Percentiles rank a stretch among this genome's conserved stretches.
These are phyloP conservation scores for Emys orbicularis DNA, from an alignment of 2,797 vertebrate species.

Conservation along the genomic window DNA sequence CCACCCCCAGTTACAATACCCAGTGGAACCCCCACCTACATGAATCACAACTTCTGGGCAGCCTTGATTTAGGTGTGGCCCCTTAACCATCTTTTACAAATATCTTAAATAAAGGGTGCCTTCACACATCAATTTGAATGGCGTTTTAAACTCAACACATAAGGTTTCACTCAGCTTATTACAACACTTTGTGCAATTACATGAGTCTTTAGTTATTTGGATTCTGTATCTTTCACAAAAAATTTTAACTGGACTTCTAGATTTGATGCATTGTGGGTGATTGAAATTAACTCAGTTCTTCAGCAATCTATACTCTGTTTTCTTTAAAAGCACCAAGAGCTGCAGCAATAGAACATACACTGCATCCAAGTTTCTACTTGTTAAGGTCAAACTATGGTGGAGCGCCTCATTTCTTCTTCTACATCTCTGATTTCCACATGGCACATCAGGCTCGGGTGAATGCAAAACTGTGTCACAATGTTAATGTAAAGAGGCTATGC, in stretches of 20 bases:
- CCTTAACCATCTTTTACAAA: too few species aligned
- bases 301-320: conserved; percentile 12
- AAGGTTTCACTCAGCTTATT: too few species aligned
- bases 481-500: not conserved
- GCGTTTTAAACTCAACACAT: too few species aligned
- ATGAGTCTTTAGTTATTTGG: not conserved
- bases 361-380: conserved; percentile 11
- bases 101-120: too few species aligned
- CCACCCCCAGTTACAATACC: too few species aligned
- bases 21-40: too few species aligned
- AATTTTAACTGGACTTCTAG: not conserved
- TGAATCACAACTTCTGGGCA: too few species aligned
- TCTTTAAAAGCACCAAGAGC: conserved; percentile 1
- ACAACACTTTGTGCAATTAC: not conserved
- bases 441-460: not conserved
- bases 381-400: not conserved
- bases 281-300: not conserved
- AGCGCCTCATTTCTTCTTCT: not conserved
- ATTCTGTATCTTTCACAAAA: not conserved
- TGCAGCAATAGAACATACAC: not conserved
- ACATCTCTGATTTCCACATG: not conserved
- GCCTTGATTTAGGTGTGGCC: too few species aligned
- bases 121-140: too few species aligned
- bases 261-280: conserved; percentile 8
- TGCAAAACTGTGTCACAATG: not conserved